These are phyloP conservation scores for Nothoprocta pentlandii DNA, from an alignment of 2,113 vertebrate species.

Conservation along the genomic window DNA sequence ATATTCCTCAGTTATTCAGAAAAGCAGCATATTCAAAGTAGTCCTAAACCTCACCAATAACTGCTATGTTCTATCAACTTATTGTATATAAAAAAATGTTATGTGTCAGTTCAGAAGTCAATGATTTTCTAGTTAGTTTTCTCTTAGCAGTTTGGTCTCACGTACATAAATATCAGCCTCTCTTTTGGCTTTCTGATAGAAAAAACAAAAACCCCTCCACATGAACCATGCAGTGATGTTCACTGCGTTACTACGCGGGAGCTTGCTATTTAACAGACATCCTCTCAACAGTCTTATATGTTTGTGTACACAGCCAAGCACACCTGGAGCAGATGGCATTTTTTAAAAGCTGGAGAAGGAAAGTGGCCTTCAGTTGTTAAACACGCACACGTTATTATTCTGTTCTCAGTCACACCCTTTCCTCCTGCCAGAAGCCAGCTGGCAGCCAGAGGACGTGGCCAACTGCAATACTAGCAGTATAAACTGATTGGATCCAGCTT, in stretches of 20 bases:
- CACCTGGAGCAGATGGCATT: not conserved
- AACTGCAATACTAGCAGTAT: not conserved
- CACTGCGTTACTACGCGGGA: rapidly evolving
- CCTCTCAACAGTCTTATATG: not conserved
- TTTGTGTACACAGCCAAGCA: not conserved
- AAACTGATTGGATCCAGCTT: not conserved
- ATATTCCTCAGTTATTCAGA: not conserved
- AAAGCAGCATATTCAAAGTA: not conserved
- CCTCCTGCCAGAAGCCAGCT: not conserved
- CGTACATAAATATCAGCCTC: not conserved
- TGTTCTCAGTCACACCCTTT: not conserved
- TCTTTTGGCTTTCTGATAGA: not conserved
- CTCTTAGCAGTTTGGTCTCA: not conserved
- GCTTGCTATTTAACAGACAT: not conserved
- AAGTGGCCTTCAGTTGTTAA: not conserved
- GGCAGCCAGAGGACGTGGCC: not conserved
- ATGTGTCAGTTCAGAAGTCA: not conserved
- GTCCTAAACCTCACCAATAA: not conserved
- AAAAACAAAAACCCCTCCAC: not conserved
- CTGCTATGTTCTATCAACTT: not conserved
- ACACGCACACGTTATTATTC: not conserved
- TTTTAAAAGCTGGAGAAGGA: not conserved
- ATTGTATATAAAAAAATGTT: not conserved
- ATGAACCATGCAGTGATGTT: not conserved
- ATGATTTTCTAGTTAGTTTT: not conserved